Percentiles rank a stretch among this genome's conserved stretches.
These are phyloP conservation scores for Cephonodes hylas DNA, from an alignment of 2,888 invertebrate species.

Conservation along the genomic window DNA sequence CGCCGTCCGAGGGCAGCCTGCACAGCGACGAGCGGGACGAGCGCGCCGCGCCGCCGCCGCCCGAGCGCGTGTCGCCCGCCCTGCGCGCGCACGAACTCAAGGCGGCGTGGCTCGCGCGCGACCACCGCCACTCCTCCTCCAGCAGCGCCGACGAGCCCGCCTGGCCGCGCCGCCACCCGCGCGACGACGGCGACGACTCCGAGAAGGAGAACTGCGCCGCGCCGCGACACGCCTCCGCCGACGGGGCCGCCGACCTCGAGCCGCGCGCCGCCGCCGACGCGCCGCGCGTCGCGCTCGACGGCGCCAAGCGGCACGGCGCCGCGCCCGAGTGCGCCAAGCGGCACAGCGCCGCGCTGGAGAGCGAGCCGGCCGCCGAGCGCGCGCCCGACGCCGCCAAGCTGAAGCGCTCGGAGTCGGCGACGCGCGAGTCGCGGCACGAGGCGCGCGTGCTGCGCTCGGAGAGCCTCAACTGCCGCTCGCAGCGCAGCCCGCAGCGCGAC, in stretches of 20 bases:
- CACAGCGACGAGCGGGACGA: conserved; percentile 29
- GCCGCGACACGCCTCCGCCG: conserved; percentile 87
- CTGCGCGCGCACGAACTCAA: conserved; percentile 66
- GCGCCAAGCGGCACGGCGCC: conserved; percentile 43
- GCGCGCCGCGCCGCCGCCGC: conserved; percentile 8
- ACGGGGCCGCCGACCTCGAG: conserved; percentile 53
- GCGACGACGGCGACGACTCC: conserved; percentile 60
- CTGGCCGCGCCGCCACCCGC: conserved; percentile 36
- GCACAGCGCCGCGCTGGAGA: conserved; percentile 45
- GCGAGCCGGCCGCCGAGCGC: conserved; percentile 29
- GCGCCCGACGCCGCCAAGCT: conserved; percentile 47
- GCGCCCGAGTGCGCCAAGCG: conserved; percentile 41
- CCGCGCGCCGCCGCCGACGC: conserved; percentile 69
- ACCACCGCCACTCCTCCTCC: conserved; percentile 61
- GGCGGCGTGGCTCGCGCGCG: conserved; percentile 72
- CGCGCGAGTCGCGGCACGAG: conserved; percentile 75
- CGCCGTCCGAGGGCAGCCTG: conserved; percentile 53
- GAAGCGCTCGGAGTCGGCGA: conserved; percentile 83
- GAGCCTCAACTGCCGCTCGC: conserved; percentile 79
- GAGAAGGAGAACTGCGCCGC: conserved; percentile 65
- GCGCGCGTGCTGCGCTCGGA: conserved; percentile 83
- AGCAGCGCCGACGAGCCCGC: conserved; percentile 55
- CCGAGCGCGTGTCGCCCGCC: conserved; percentile 43
- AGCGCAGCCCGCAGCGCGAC: conserved; percentile 29
- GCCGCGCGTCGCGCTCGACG: conserved; percentile 33